Conservation (phyloP, 2,113 vertebrate species). For the Brachypodius melanocephalos region DNA sequence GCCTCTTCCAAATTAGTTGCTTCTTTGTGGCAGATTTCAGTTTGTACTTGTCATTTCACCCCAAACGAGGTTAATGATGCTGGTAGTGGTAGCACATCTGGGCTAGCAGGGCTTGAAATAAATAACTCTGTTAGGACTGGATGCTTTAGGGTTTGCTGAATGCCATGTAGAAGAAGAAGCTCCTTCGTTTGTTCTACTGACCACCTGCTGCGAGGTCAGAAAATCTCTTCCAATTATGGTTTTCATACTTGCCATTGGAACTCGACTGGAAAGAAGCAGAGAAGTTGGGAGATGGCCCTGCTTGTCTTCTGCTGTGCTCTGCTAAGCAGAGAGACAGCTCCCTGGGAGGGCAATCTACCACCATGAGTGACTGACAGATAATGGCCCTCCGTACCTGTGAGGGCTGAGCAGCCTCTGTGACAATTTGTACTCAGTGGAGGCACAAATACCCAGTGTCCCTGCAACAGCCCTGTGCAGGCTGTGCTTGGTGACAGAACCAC, state of each 20-base stretch:
- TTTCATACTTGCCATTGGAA: slow-evolving; percentile 2
- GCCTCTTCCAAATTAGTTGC: slow-evolving; percentile 8
- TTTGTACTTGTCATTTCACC: slow-evolving; percentile 6
- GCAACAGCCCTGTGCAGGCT: background rate
- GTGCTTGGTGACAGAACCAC: background rate
- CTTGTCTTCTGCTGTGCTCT: background rate
- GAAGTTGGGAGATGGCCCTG: slow-evolving; percentile 3
- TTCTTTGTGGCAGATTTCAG: slow-evolving; percentile 15
- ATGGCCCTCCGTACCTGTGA: background rate
- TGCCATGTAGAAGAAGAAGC: background rate
- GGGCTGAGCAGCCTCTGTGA: background rate
- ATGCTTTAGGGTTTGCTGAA: background rate
- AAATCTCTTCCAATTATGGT: background rate
- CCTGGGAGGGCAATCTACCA: background rate
- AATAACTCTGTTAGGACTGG: slow-evolving; percentile 33
- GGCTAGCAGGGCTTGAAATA: slow-evolving; percentile 24
- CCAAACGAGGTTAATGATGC: slow-evolving; percentile 40
- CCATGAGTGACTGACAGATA: background rate
- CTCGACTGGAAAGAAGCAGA: background rate
- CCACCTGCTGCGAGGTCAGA: background rate
- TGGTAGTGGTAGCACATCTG: slow-evolving; percentile 7
- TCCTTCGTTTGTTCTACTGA: slow-evolving; percentile 11
- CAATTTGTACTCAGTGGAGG: background rate
- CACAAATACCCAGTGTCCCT: background rate
- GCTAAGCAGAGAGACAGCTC: background rate